Evolutionary conservation across 2,113 vertebrate species (phyloP).

Genomic region (Petrocephalus zakoni): DNA sequence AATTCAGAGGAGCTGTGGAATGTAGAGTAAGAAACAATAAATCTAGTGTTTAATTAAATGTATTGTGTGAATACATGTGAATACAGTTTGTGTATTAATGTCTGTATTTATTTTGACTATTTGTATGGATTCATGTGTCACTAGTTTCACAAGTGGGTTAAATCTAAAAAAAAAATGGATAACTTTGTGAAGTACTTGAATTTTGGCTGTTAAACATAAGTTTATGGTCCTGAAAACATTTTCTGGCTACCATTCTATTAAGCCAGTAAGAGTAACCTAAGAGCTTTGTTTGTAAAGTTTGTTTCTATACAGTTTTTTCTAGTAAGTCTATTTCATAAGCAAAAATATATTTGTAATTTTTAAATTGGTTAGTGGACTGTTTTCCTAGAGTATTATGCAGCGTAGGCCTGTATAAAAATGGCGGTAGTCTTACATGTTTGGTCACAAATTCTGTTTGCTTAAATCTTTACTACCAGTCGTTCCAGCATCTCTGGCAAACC

Average conservation of each 20-base stretch:
- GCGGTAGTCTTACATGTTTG: neutral
- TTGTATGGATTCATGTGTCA: neutral
- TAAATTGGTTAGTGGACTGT: neutral
- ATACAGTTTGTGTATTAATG: neutral
- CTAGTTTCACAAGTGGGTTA: neutral
- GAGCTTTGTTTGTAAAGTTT: neutral
- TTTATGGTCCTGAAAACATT: neutral
- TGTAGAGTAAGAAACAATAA: neutral
- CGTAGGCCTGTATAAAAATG: neutral
- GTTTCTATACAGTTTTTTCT: neutral
- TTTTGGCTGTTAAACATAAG: neutral
- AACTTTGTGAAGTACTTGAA: neutral
- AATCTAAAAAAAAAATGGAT: neutral
- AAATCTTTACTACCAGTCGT: neutral
- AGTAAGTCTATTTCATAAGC: neutral
- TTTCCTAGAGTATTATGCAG: neutral
- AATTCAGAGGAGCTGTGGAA: neutral
- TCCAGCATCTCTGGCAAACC: neutral
- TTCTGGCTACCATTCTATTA: neutral
- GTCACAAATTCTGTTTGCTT: neutral
- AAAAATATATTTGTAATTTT: neutral
- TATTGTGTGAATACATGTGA: neutral
- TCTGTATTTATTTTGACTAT: neutral
- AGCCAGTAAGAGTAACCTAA: neutral
- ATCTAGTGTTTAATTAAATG: neutral